Evolutionary conservation across 2,113 vertebrate species (phyloP).

Genomic region (Podarcis muralis): DNA sequence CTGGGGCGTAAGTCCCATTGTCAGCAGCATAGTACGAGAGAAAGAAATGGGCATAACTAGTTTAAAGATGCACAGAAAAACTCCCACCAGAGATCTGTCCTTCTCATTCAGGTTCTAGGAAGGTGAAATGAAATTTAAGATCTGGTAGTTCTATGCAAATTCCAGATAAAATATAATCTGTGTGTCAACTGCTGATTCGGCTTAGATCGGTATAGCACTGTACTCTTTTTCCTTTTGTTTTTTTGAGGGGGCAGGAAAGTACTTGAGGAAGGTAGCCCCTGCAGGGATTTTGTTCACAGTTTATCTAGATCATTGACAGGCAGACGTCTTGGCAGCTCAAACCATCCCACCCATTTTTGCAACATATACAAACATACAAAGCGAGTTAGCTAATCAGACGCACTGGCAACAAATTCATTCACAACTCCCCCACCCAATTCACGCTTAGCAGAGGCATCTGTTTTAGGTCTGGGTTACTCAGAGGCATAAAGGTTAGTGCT

Average conservation of each 20-base stretch:
- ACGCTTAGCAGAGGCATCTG: conserved; percentile 66
- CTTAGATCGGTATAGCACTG: neutral
- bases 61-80: neutral
- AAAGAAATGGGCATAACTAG: neutral
- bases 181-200: neutral
- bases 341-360: conserved; percentile 25
- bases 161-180: neutral
- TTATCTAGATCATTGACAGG: neutral
- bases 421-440: conserved; percentile 68
- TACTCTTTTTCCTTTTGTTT: neutral
- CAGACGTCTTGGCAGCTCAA: conserved; percentile 52
- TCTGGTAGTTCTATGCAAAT: neutral
- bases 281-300: neutral
- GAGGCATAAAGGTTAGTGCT: conserved; percentile 80
- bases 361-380: neutral
- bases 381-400: conserved; percentile 65
- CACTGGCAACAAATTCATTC: conserved; percentile 65
- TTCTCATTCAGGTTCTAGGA: neutral
- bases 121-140: neutral
- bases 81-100: neutral
- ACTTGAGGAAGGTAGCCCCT: neutral
- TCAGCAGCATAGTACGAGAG: neutral
- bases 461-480: conserved; percentile 77
- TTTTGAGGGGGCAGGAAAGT: neutral
- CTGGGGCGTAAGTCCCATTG: neutral